phyloP scores from a whole-genome alignment of 2,888 invertebrate genomes.

The Lasioglossum leucozonium region DNA sequence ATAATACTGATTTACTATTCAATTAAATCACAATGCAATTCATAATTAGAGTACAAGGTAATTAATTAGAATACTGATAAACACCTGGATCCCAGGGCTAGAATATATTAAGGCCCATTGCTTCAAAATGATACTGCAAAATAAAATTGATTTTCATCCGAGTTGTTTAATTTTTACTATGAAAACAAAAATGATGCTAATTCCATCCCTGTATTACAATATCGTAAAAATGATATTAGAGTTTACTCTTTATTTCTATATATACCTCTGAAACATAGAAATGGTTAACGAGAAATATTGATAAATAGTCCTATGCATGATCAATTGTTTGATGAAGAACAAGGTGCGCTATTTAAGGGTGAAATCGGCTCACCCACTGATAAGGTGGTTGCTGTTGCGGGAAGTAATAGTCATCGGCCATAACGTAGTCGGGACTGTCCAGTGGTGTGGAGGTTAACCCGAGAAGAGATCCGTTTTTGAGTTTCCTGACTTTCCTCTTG shows the following conservation, averaged over 20 bases:
- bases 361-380: slow-evolving; percentile 77
- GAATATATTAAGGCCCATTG: neutral
- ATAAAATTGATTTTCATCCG: neutral
- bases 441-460: slow-evolving; percentile 73
- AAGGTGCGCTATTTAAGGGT: neutral
- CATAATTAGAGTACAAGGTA: neutral
- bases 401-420: slow-evolving; percentile 78
- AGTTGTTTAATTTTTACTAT: neutral
- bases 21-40: no score
- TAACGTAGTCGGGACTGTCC: slow-evolving; percentile 75
- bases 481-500: slow-evolving; percentile 77
- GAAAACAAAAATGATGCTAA: neutral
- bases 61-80: neutral
- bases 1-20: neutral
- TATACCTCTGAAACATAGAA: neutral
- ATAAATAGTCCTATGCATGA: neutral
- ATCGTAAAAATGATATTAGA: neutral
- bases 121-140: neutral
- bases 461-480: slow-evolving; percentile 63
- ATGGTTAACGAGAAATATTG: neutral
- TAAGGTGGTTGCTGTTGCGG: slow-evolving; percentile 75
- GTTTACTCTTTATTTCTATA: neutral
- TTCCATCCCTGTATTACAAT: neutral
- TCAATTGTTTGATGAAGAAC: neutral
- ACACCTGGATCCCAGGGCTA: neutral